phyloP scores from a whole-genome alignment of 2,797 vertebrate species.

The Neosilurus mollespiculum region DNA sequence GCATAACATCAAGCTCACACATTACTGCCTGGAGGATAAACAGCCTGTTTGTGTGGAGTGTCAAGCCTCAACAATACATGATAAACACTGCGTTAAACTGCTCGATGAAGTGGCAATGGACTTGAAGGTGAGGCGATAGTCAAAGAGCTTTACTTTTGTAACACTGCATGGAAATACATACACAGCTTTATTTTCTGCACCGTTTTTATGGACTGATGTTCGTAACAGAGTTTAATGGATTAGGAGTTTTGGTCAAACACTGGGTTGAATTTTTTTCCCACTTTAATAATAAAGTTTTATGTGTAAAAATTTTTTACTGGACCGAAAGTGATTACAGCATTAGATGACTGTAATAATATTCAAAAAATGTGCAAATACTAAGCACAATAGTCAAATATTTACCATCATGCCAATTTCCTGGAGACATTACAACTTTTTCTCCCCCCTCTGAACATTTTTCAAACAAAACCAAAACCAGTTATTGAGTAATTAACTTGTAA shows the following conservation, averaged over 20 bases:
- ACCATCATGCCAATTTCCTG: neutral
- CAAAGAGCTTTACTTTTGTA: neutral
- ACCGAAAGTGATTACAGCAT: neutral
- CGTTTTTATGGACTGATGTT: neutral
- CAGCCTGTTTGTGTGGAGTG: conserved; percentile 44
- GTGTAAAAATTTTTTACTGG: neutral
- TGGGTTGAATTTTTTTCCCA: neutral
- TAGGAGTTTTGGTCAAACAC: neutral
- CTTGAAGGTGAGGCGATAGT: conserved; percentile 39
- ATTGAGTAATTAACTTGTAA: no score
- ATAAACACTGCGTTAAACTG: conserved; percentile 32
- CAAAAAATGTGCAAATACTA: neutral
- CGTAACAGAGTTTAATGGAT: no score
- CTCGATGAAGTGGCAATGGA: conserved; percentile 44
- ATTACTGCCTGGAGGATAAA: conserved; percentile 48
- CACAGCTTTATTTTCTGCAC: neutral
- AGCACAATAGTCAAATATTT: neutral
- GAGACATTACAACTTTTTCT: neutral
- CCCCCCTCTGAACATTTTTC: no score
- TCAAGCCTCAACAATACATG: conserved; percentile 10
- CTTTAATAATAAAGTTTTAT: neutral
- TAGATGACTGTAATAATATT: neutral
- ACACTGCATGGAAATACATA: neutral
- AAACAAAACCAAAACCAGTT: neutral
- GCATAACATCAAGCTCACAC: conserved; percentile 40